These are phyloP conservation scores for Monochamus saltuarius DNA, from an alignment of 1,140 invertebrate genomes.

Conservation along the genomic window DNA sequence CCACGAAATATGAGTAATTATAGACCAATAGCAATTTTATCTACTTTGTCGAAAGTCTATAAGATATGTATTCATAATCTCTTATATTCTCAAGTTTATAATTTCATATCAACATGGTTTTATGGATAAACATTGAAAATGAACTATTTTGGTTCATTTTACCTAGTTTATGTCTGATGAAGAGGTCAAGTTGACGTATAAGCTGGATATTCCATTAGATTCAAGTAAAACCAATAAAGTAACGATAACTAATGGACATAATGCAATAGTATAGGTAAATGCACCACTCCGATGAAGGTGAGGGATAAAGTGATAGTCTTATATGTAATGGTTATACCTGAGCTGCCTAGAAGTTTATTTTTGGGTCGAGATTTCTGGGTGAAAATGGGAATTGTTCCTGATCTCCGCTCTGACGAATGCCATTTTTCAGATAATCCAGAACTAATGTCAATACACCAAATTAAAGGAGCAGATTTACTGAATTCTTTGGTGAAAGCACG, in stretches of 20 bases:
- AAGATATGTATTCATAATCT: no score
- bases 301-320: not conserved
- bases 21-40: no score
- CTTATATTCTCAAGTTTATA: no score
- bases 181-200: no score
- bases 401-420: slow-evolving; percentile 10
- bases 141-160: no score
- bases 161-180: no score
- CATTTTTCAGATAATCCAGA: slow-evolving; percentile 1
- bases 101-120: no score
- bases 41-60: no score
- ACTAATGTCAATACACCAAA: no score
- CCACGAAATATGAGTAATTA: no score
- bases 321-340: slow-evolving; percentile 12
- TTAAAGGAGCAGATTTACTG: no score
- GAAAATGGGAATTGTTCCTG: slow-evolving; percentile 20
- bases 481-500: not conserved
- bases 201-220: not conserved
- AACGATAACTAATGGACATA: slow-evolving; percentile 16
- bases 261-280: slow-evolving; percentile 10
- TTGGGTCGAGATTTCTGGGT: slow-evolving; percentile 25
- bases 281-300: slow-evolving; percentile 6
- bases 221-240: not conserved
- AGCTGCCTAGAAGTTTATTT: slow-evolving; percentile 2
- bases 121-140: no score